Evolutionary conservation across 2,113 vertebrate species (phyloP).

Genomic region (Vulpes lagopus): DNA sequence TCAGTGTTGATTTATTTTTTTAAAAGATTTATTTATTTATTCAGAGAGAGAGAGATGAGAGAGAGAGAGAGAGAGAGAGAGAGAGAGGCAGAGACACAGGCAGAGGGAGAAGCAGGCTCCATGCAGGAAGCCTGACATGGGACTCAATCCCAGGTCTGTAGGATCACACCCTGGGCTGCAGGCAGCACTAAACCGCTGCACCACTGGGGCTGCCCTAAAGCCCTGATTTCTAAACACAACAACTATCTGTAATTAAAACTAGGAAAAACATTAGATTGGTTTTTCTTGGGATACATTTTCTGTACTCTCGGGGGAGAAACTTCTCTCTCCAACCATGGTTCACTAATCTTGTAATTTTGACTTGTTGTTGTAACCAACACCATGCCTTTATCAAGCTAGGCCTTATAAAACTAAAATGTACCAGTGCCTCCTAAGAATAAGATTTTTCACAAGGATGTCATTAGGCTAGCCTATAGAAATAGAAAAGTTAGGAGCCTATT

Average conservation of each 20-base stretch:
- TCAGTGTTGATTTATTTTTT: too few species aligned
- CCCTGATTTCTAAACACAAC: not conserved
- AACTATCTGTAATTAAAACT: not conserved
- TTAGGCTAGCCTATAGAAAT: not conserved
- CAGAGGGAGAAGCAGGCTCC: too few species aligned
- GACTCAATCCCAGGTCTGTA: too few species aligned
- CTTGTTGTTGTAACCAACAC: not conserved
- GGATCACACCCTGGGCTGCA: too few species aligned
- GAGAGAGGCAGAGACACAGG: too few species aligned
- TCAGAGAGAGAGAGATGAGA: too few species aligned
- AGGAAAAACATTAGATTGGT: not conserved
- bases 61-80: too few species aligned
- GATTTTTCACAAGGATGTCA: not conserved
- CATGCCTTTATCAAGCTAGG: not conserved
- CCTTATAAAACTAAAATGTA: not conserved
- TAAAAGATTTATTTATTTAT: too few species aligned
- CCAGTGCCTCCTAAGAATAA: not conserved
- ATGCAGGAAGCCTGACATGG: too few species aligned
- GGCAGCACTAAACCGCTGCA: too few species aligned
- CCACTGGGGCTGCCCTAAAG: not conserved
- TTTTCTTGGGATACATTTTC: not conserved
- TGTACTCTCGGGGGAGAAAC: not conserved
- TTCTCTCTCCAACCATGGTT: not conserved
- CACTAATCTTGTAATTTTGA: not conserved
- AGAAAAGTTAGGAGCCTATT: not conserved